Conservation (phyloP, 2,797 vertebrate species). For the Enoplosus armatus region DNA sequence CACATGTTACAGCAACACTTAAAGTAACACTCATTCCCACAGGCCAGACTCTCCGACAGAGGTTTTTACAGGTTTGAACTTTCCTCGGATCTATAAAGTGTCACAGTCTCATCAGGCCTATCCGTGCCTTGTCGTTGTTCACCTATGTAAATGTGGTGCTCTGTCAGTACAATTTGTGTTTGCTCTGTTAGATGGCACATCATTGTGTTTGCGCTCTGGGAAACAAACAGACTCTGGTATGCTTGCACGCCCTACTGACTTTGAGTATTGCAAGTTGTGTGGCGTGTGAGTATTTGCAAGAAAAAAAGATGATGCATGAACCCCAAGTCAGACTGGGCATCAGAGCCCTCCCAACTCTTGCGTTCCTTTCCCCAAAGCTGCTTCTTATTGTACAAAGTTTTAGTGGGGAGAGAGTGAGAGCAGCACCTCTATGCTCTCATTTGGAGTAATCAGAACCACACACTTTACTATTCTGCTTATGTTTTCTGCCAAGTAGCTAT, state of each 20-base stretch:
- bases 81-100: slow-evolving; percentile 4
- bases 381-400: slow-evolving; percentile 43
- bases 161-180: slow-evolving; percentile 55
- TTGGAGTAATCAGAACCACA: slow-evolving; percentile 44
- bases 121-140: background rate
- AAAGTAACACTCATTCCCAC: background rate
- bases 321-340: background rate
- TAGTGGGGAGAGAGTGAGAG: background rate
- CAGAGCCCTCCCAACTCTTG: background rate
- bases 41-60: too few relatives aligned
- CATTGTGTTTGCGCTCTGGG: slow-evolving; percentile 47
- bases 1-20: background rate
- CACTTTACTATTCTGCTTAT: background rate
- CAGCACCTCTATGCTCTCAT: slow-evolving; percentile 15
- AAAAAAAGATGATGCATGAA: slow-evolving; percentile 1
- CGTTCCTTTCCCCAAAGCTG: slow-evolving; percentile 36
- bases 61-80: background rate
- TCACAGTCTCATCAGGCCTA: slow-evolving; percentile 19
- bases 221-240: slow-evolving; percentile 66
- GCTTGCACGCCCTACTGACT: slow-evolving; percentile 42
- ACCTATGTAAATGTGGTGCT: slow-evolving; percentile 20
- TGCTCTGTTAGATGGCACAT: slow-evolving; percentile 48
- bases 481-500: slow-evolving; percentile 50
- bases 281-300: slow-evolving; percentile 8
- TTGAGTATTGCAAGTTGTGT: slow-evolving; percentile 20